Evolutionary conservation across 2,797 vertebrate species (phyloP), one percentile per base, ranked within the genome.

Genomic region (Discoglossus pictus): DNA sequence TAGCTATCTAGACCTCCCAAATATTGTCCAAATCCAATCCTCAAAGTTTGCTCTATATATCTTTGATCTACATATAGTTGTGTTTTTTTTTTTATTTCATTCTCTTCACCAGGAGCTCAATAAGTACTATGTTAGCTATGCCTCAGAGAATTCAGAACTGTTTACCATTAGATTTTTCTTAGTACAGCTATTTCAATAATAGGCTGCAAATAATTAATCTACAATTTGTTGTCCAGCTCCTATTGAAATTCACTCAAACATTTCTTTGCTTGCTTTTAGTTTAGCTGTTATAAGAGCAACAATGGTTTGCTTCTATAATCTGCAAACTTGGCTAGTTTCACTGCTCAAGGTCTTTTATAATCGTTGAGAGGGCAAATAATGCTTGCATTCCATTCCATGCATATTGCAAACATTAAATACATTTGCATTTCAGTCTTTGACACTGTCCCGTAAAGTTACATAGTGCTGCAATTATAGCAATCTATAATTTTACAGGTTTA

Each of bases 291-390:
- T 66, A 74, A 34, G 11, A 46, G 16, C 35, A 67, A 79, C 73
- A 70, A 63, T 3, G 43, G 12, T 23, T 0, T 0, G 50, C 13
- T 75, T 72, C 24, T 38, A 1, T 70, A 71, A 65, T 51, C 61
- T 70, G 68, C 73, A 69, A 61, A 4, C 7, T 31, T 16, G 65
- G 64, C 40, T 78, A 64, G 7, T 72, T 74, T 35, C 71, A 16
- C 47, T 56, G 10, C 73, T 73, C 42, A 15, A 62, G 53, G 63
- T 17, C 66, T 74, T 81, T 69, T 75, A 42, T 81, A 74, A 63
- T 58, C 61, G 13, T 51, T 54, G 39, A 2, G 68, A 79, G 42
- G 70, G 61, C 77, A 82, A 81, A 79, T 67, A 80, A 71, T 62
- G 34, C 72, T 56, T 71, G 9, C 79, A 50, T 81, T 73, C 66